These are phyloP conservation scores for Apostichopus leukothele DNA, from an alignment of 53 echinoderm and acorn worm genomes.

Conservation along the genomic window DNA sequence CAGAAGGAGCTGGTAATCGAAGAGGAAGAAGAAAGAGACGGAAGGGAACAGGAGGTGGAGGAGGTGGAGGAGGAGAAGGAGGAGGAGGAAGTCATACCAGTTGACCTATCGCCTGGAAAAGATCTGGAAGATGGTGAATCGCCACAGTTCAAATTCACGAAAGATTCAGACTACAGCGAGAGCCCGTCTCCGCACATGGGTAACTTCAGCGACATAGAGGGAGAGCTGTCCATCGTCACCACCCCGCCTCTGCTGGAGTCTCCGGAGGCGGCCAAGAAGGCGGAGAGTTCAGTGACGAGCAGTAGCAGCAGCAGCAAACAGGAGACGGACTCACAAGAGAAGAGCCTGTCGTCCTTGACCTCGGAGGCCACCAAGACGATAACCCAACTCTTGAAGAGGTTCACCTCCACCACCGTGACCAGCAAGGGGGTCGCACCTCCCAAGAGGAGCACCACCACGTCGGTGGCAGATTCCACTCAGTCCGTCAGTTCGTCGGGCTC, in stretches of 20 bases:
- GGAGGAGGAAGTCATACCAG: neutral
- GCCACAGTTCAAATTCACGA: slow-evolving; percentile 26
- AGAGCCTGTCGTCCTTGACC: slow-evolving; percentile 42
- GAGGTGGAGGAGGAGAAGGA: neutral
- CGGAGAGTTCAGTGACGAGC: slow-evolving; percentile 20
- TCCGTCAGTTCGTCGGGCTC: slow-evolving; percentile 64
- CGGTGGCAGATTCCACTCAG: slow-evolving; percentile 52
- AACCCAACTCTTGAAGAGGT: slow-evolving; percentile 72
- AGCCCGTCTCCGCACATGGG: slow-evolving; percentile 29
- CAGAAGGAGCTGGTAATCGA: neutral
- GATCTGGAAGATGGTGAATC: neutral
- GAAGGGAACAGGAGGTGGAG: neutral
- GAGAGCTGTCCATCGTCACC: slow-evolving; percentile 22
- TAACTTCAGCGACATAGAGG: slow-evolving; percentile 25
- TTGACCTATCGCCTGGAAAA: neutral
- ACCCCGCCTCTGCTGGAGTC: slow-evolving; percentile 34
- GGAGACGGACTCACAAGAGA: slow-evolving; percentile 12
- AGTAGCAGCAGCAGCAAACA: neutral
- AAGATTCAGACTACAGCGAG: slow-evolving; percentile 45
- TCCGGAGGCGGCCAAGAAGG: neutral
- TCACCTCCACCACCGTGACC: slow-evolving; percentile 49
- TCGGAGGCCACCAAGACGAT: slow-evolving; percentile 68
- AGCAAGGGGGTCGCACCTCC: neutral
- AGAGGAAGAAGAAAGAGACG: slow-evolving; percentile 2
- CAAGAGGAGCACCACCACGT: slow-evolving; percentile 46